A percentile compares a stretch with the other conserved stretches of the same genome.
Evolutionary conservation across 2,113 vertebrate genomes (phyloP).

Genomic region (Coreoperca whiteheadi): DNA sequence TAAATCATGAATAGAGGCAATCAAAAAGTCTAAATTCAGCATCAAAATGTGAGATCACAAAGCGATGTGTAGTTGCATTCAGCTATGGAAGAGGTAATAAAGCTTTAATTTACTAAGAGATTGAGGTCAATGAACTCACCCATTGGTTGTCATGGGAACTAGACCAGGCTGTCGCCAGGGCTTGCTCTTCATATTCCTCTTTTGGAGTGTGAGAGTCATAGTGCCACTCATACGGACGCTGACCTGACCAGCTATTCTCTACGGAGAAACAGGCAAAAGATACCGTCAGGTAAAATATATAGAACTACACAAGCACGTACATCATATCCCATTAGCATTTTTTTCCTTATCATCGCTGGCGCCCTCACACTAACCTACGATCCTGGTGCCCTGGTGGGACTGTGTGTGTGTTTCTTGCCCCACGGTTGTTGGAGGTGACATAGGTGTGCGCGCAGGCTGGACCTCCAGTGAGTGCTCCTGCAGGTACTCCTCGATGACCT

Average conservation of each 20-base stretch:
- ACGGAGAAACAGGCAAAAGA: constrained; percentile 1
- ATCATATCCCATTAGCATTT: neutral
- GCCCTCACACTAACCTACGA: constrained; percentile 73
- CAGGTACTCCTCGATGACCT: constrained; percentile 87
- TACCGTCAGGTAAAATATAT: neutral
- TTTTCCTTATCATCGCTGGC: neutral
- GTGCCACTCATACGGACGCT: constrained; percentile 82
- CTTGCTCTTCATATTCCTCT: constrained; percentile 68
- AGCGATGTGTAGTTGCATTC: neutral
- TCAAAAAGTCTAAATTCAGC: neutral
- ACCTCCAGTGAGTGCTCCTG: constrained; percentile 85
- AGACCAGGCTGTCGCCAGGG: constrained; percentile 58
- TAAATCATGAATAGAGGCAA: neutral
- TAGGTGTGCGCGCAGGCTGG: constrained; percentile 49
- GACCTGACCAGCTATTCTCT: constrained; percentile 84
- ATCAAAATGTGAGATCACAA: neutral
- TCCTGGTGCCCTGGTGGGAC: constrained; percentile 57
- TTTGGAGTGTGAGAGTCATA: constrained; percentile 53
- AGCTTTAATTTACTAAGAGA: neutral
- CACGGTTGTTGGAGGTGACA: constrained; percentile 40
- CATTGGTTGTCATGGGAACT: constrained; percentile 70
- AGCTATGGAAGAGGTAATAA: neutral
- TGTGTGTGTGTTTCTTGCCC: constrained; percentile 50
- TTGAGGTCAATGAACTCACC: constrained; percentile 64
- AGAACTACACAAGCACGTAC: neutral